Evolutionary conservation across 2,888 invertebrate species (phyloP), one percentile per base, ranked within the genome.

Genomic region (Luperina nickerlii): DNA sequence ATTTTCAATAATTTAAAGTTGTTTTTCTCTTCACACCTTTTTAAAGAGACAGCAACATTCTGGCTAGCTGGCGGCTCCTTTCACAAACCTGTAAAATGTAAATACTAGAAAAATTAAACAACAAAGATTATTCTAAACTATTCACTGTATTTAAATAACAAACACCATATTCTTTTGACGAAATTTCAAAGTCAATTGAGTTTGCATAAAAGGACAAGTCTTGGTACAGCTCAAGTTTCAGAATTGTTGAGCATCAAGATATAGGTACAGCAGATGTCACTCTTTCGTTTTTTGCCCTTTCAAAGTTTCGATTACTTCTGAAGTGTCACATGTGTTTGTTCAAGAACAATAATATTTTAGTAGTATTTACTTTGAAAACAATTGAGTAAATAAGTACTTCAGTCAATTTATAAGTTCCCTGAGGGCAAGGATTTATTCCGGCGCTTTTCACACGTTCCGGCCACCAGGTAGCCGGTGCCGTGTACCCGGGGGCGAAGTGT

Each of bases 211-310:
- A 76, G 63, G 65, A 8, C 70, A 77, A 38, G 70, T 5, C 27
- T 74, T 60, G 54, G 67, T 38, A 15, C 18, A 71, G 48, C 48
- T 63, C 42, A 83, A 83, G 45, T 87, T 86, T 76, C 69, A 45
- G 1, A 60, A 78, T 38, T 74, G 18, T 51, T 45, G 11, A 13
- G 24, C 24, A 51, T 48, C 42, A 48, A 65, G 24, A 63, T 54
- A 54, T 27, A n/a, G n/a, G n/a, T n/a, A 13, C 24, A 71, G 57
- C 86, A 81, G 85, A 77, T 78, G 82, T 62, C 69, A 70, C 60
- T 48, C 60, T 76, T 86, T 78, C 67, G 51, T 69, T 79, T 74
- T 78, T 69, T 74, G 24, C 4, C 7, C n/a, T 74, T 82, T 63
- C 5, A 15, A 72, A 66, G 65, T 80, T 48, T 5, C 13, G 9